Evolutionary conservation across 2,797 vertebrate species (phyloP), one percentile per base, ranked within the genome.

Genomic region (Tragopan temminckii): DNA sequence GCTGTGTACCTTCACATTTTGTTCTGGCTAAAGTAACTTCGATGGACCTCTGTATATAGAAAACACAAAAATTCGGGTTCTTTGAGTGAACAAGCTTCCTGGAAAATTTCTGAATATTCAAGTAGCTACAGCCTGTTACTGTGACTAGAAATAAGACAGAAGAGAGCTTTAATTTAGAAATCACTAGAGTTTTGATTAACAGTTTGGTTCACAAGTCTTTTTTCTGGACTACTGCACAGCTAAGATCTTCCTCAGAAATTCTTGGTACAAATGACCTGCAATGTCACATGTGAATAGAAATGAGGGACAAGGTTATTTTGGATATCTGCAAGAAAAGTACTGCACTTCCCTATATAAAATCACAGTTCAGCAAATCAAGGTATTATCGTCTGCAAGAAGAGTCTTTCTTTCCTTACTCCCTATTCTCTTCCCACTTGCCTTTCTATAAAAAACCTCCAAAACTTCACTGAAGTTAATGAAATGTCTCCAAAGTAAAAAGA

Each of bases 401-500:
- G 10, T 3, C 40, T 92, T 80, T 85, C 76, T 85, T 85, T 71
- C 38, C 24, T 67, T 91, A 79, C 35, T 91, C 27, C 8, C 13
- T 35, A 13, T 62, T 85, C 59, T 74, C 40, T 88, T 91, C 78
- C 75, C 17, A 11, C 53, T 80, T 80, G 9, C 12, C 27, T 85
- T 83, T 62, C 78, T 67, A 46, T 57, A 85, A 90, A 93, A 93
- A 71, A 38, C 50, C 69, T 89, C 83, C 71, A 53, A 77, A 91
- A 90, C 86, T 89, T 82, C 71, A 64, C 64, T 69, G 75, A 90
- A 95, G 88, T 89, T 96, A 96, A 96, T 92, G 93, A 93, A 95
- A 93, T 95, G 90, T 95, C 94, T 95, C 62, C 58, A 94, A 76
- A 94, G 82, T 67, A 90, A 95, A 92, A 92, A 55, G 93, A 96